A percentile compares a stretch with the other conserved stretches of the same genome.
These are phyloP conservation scores for Theretra japonica DNA, from an alignment of 2,888 invertebrate genomes.

Conservation along the genomic window DNA sequence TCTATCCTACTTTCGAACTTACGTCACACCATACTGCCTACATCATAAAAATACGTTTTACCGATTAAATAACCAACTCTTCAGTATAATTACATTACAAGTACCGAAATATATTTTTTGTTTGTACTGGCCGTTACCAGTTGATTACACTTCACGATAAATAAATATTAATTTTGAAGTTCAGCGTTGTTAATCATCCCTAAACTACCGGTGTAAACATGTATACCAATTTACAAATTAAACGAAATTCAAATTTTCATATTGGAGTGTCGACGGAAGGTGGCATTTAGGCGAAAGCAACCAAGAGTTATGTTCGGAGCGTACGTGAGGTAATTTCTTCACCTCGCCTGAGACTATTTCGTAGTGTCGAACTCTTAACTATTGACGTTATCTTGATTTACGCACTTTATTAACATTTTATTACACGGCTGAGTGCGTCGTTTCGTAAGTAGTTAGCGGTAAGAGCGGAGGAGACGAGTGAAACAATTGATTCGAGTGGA, in stretches of 20 bases:
- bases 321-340: conserved; percentile 70
- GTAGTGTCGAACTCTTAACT: conserved; percentile 74
- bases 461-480: conserved; percentile 29
- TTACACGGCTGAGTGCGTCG: conserved; percentile 69
- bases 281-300: conserved; percentile 42
- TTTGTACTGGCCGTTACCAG: no score
- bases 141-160: no score
- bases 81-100: no score
- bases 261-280: conserved; percentile 28
- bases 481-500: conserved; percentile 6
- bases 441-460: conserved; percentile 58
- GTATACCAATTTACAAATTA: neutral
- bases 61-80: no score
- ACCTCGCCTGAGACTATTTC: conserved; percentile 69
- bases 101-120: no score
- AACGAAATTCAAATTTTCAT: conserved; percentile 16
- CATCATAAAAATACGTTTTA: no score
- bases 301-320: conserved; percentile 65
- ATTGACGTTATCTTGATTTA: conserved; percentile 83
- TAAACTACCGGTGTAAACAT: neutral
- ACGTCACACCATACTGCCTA: no score
- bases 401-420: conserved; percentile 81
- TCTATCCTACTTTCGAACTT: no score
- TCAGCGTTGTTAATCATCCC: no score
- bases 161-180: no score